Conservation (phyloP, 2,888 invertebrate species). For the Dynastes tityus region DNA sequence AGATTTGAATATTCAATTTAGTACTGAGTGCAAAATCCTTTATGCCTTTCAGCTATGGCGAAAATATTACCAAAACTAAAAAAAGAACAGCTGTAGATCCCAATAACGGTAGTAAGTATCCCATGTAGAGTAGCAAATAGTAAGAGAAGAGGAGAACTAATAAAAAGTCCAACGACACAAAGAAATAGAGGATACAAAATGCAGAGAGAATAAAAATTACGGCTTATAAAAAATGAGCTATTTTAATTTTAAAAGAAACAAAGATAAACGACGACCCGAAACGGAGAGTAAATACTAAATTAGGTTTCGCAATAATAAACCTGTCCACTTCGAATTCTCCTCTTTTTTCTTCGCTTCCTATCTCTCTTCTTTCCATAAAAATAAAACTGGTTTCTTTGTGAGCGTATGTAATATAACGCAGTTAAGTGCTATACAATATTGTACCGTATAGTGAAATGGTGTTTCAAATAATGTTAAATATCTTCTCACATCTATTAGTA, state of each 20-base stretch:
- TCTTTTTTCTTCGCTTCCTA: slow-evolving; percentile 28
- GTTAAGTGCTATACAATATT: neutral
- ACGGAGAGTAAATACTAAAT: slow-evolving; percentile 51
- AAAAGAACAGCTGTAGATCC: neutral
- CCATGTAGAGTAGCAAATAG: neutral
- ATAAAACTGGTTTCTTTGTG: slow-evolving; percentile 55
- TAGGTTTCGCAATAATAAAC: slow-evolving; percentile 52
- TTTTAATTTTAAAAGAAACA: slow-evolving; percentile 54
- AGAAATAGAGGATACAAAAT: slow-evolving; percentile 46
- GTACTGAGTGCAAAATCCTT: too few species aligned
- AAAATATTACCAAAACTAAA: too few species aligned
- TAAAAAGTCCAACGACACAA: slow-evolving; percentile 38
- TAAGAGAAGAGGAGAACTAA: slow-evolving; percentile 29
- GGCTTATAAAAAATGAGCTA: slow-evolving; percentile 50
- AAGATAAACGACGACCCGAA: slow-evolving; percentile 50
- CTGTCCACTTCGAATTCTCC: slow-evolving; percentile 50
- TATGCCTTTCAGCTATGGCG: too few species aligned
- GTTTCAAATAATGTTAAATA: slow-evolving; percentile 18
- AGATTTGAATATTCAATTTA: too few species aligned
- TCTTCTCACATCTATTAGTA: neutral
- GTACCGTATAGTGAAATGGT: neutral
- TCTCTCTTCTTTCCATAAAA: slow-evolving; percentile 51
- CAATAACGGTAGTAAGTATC: neutral
- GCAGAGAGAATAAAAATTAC: slow-evolving; percentile 47
- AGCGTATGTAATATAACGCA: slow-evolving; percentile 16